Evolutionary conservation across 2,113 vertebrate genomes (phyloP).

Genomic region (Hippolais icterina): DNA sequence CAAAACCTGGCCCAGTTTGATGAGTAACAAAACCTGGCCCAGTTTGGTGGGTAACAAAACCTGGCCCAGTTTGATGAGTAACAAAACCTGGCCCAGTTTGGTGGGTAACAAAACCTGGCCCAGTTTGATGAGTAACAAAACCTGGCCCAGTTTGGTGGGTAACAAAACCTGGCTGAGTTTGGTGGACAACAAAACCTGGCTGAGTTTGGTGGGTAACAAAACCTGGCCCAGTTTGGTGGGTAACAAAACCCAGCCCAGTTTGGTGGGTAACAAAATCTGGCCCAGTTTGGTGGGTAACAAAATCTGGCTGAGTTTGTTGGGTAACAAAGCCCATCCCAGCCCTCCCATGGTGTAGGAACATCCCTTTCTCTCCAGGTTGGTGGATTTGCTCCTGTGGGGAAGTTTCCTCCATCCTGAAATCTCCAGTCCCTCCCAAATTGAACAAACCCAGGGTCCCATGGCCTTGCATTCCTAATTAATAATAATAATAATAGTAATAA

Average conservation of each 20-base stretch:
- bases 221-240: neutral
- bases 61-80: no score
- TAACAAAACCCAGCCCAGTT: no score
- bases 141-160: no score
- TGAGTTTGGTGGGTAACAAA: neutral
- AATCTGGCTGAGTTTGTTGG: fast-evolving
- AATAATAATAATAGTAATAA: neutral
- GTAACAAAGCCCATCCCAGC: fast-evolving
- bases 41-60: neutral
- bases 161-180: neutral
- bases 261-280: neutral
- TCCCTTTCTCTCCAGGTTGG: fast-evolving
- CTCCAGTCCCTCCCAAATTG: neutral
- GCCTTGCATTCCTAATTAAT: no score
- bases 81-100: no score
- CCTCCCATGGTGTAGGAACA: fast-evolving
- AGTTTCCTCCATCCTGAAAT: neutral
- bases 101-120: neutral
- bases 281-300: no score
- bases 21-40: no score
- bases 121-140: no score
- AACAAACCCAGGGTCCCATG: neutral
- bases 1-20: neutral
- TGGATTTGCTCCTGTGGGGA: neutral
- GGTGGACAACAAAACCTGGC: no score